Evolutionary conservation across 2,113 vertebrate genomes (phyloP).

Genomic region (Ameiurus melas): DNA sequence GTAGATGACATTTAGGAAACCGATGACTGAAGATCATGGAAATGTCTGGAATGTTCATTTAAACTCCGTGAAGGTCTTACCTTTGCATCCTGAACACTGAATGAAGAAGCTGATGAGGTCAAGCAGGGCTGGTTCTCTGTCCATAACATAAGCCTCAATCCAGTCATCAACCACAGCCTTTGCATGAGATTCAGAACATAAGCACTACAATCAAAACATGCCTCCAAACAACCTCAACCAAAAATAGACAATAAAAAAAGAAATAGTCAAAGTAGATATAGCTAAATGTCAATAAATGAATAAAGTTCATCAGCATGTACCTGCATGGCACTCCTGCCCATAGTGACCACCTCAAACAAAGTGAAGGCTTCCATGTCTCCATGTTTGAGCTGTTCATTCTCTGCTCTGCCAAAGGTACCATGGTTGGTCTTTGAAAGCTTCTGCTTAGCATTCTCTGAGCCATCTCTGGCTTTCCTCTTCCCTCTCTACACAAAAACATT

Average conservation of each 20-base stretch:
- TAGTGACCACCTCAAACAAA: constrained; percentile 85
- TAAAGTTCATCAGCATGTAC: constrained; percentile 60
- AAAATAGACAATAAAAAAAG: not conserved
- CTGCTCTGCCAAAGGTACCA: constrained; percentile 57
- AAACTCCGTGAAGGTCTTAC: constrained; percentile 55
- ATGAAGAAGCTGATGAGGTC: constrained; percentile 94
- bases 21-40: not conserved
- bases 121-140: constrained; percentile 84
- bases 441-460: constrained; percentile 75
- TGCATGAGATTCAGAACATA: constrained; percentile 39
- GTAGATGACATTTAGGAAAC: not conserved
- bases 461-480: constrained; percentile 66
- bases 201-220: not conserved
- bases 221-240: not conserved
- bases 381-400: constrained; percentile 61
- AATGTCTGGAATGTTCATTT: not conserved
- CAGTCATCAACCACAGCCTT: constrained; percentile 89
- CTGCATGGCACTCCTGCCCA: constrained; percentile 87
- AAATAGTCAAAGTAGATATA: not conserved
- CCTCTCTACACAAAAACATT: constrained; percentile 62
- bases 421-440: constrained; percentile 61
- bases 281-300: not conserved
- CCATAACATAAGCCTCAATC: constrained; percentile 81
- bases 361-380: constrained; percentile 81
- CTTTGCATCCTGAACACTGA: constrained; percentile 90